A percentile compares a stretch with the other conserved stretches of the same genome.
Evolutionary conservation across 2,113 vertebrate species (phyloP).

Genomic region (Taxidea taxus): DNA sequence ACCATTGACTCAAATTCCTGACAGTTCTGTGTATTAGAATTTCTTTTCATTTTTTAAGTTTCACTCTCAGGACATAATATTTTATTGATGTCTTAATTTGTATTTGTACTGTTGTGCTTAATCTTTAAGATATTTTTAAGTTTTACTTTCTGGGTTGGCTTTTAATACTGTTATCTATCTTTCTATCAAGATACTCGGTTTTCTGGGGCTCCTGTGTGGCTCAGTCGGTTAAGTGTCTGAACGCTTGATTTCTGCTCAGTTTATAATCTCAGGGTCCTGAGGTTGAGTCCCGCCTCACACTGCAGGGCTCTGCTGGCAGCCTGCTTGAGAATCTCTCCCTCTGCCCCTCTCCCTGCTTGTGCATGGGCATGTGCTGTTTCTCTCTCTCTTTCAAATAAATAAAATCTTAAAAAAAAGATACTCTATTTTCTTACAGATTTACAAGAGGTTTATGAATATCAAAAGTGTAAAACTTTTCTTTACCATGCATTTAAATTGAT

Average conservation of each 20-base stretch:
- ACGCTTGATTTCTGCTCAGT: neutral
- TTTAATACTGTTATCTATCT: neutral
- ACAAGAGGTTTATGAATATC: neutral
- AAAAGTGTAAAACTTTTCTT: neutral
- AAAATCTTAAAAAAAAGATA: neutral
- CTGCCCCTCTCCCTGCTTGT: neutral
- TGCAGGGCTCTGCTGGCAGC: neutral
- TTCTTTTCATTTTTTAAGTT: neutral
- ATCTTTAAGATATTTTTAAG: neutral
- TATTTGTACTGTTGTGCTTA: neutral
- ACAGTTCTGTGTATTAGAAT: neutral
- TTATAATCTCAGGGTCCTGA: neutral
- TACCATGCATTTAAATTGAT: neutral
- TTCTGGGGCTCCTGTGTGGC: neutral
- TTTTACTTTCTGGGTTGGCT: conserved; percentile 2
- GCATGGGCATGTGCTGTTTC: neutral
- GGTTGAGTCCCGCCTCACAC: neutral
- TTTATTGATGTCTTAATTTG: neutral
- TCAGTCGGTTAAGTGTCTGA: neutral
- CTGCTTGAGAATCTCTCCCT: neutral
- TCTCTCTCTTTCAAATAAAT: neutral
- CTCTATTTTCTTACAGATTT: neutral
- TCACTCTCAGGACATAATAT: neutral
- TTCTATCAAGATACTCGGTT: neutral
- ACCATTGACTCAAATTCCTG: neutral